Percentiles rank a stretch among this genome's conserved stretches.
Conservation (phyloP, 2,797 vertebrate genomes). For the Sebastes hubbsi region DNA sequence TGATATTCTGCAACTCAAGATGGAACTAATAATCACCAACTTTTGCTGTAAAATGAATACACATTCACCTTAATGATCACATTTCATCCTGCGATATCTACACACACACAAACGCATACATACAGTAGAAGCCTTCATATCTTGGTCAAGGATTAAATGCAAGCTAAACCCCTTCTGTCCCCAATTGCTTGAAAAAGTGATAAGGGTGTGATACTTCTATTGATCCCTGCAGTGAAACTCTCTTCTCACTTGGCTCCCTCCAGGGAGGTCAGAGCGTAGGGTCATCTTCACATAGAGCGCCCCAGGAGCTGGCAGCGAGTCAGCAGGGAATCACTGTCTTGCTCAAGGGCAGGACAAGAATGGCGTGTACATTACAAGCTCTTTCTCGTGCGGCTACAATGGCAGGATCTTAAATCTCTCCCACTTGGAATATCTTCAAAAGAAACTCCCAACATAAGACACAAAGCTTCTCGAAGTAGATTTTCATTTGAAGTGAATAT, state of each 20-base stretch:
- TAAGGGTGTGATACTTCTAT: conserved; percentile 41
- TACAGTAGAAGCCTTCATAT: not conserved
- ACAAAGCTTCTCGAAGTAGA: conserved; percentile 17
- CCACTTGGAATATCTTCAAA: conserved; percentile 48
- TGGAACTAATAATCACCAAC: not conserved
- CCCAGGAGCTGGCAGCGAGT: conserved; percentile 45
- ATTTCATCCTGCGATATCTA: not conserved
- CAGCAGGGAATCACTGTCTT: conserved; percentile 52
- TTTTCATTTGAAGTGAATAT: conserved; percentile 49
- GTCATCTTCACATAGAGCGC: conserved; percentile 58
- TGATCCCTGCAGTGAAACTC: conserved; percentile 59
- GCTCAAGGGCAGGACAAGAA: conserved; percentile 71
- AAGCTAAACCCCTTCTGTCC: conserved; percentile 24
- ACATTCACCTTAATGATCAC: not conserved
- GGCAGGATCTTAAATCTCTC: conserved; percentile 28
- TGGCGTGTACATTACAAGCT: conserved; percentile 28
- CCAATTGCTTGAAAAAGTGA: conserved; percentile 40
- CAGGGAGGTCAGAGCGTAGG: conserved; percentile 51
- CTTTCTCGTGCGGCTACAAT: conserved; percentile 12
- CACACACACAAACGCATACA: not conserved
- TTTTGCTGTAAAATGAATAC: not conserved
- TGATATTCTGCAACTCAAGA: not conserved
- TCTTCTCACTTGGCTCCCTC: conserved; percentile 54
- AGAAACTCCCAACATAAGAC: conserved; percentile 26
- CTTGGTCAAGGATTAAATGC: conserved; percentile 29